Base-by-base conservation (phyloP, 2,797 vertebrate genomes). In the Lutjanus argentimaculatus region DNA sequence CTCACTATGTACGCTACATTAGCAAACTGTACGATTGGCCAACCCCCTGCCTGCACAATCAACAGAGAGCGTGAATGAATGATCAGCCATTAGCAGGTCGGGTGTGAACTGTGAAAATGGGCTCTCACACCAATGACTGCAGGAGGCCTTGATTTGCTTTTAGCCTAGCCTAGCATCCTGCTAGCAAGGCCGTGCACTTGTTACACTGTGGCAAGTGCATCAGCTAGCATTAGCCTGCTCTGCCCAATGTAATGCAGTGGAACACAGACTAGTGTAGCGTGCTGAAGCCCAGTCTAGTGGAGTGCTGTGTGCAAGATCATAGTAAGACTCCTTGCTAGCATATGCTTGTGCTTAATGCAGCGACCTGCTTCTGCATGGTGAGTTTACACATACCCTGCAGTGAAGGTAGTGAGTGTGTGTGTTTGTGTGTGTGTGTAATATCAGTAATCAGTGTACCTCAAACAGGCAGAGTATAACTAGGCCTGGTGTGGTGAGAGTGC, bases 361-460 rank as follows among this genome's bases (percentile, higher is more conserved):
- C 94, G 92, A 96, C 94, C 95, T 95, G 94, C 93, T 95, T 96
- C 94, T 95, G 93, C 95, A 95, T 95, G 93, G 94, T 94, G 93
- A 90, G 87, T 94, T 94, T 94, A 94, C 92, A 92, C 93, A 93
- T 89, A 92, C 89, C 91, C 94, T 94, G 92, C 91, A 95, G 92
- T 93, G 94, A 94, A 95, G 94, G 94, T 94, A 90, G 86, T 67
- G 77, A 83, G 87, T 88, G 86, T 85, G 82, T 65, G 66, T 80
- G 80, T 84, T 77, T 85, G 82, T 83, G 86, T 87, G 85, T 91
- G 92, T 91, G 88, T 85, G 82, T 89, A 91, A 93, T 95, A 94
- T 95, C 91, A 93, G 91, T 95, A 95, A 95, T 95, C 94, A 95
- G 88, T 95, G 95, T 95, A 95, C 94, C 94, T 95, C 93, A 95